Percentiles rank a stretch among this genome's conserved stretches.
Conservation (phyloP, 2,113 vertebrate species). For the Cyanocitta stelleri region DNA sequence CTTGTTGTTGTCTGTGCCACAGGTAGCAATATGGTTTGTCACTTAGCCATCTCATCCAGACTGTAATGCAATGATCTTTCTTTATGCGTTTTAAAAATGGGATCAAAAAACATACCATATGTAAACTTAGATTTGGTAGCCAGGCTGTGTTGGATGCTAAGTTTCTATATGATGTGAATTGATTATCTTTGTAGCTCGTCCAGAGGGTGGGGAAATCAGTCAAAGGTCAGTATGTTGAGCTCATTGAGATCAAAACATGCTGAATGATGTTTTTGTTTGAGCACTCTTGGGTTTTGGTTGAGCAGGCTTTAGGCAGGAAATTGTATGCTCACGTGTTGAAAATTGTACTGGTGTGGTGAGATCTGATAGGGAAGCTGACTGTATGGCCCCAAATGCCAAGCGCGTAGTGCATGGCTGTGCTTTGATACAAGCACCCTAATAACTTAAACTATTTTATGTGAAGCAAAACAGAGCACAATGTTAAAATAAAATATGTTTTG, state of each 20-base stretch:
- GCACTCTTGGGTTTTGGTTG: background rate
- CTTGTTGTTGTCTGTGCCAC: background rate
- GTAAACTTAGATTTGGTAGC: background rate
- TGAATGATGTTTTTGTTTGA: background rate
- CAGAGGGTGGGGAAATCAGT: background rate
- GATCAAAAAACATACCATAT: rapidly evolving
- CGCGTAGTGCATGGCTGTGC: background rate
- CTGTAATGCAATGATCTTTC: background rate
- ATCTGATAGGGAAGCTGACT: background rate
- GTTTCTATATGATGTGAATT: background rate
- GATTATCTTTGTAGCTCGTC: background rate
- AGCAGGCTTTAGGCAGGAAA: background rate
- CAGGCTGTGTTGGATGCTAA: background rate
- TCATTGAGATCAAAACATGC: background rate
- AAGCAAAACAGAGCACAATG: background rate
- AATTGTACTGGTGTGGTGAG: background rate
- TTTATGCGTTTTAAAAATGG: background rate
- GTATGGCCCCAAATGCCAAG: background rate
- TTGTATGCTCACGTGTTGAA: rapidly evolving
- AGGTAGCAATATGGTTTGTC: background rate
- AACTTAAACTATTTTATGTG: background rate
- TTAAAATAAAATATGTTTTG: background rate
- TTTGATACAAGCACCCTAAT: background rate
- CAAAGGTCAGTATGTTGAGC: background rate
- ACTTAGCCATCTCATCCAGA: background rate